phyloP scores from a whole-genome alignment of 1,140 invertebrate species.

The Mesaphorura yosii region DNA sequence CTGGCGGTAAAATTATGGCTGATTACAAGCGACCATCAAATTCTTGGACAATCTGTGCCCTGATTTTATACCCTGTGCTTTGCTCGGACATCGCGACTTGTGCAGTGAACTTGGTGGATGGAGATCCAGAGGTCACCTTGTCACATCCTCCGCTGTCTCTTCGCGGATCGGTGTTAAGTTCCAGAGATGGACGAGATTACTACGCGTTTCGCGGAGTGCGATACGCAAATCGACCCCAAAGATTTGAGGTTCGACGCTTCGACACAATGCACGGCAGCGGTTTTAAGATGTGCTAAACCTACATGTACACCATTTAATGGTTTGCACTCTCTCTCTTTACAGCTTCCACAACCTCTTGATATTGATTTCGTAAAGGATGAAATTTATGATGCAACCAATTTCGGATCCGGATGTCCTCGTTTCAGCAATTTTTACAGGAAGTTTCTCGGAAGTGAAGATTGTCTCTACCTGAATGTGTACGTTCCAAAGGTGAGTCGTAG shows the following conservation, averaged over 20 bases:
- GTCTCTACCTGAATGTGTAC: not conserved
- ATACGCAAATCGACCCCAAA: constrained; percentile 15
- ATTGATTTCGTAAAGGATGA: not conserved
- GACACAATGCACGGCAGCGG: not conserved
- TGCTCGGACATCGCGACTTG: no score
- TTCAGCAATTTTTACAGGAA: no score
- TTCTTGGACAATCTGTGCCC: no score
- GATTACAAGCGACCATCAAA: no score
- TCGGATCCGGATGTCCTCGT: not conserved
- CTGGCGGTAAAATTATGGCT: no score
- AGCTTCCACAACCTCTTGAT: not conserved
- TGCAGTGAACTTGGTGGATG: not conserved
- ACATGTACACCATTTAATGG: not conserved
- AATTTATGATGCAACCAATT: not conserved
- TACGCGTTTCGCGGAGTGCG: constrained; percentile 10
- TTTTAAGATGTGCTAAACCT: not conserved
- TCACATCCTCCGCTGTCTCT: not conserved
- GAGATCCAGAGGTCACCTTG: not conserved
- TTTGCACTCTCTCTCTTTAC: not conserved
- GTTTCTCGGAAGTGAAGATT: constrained; percentile 1
- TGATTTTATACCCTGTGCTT: no score
- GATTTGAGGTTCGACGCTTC: constrained; percentile 16
- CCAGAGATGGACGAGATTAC: not conserved
- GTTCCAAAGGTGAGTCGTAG: not conserved
- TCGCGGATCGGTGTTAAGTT: constrained; percentile 10